phyloP scores from a whole-genome alignment of 2,888 invertebrate genomes.

The Neocrepidodera transversa region DNA sequence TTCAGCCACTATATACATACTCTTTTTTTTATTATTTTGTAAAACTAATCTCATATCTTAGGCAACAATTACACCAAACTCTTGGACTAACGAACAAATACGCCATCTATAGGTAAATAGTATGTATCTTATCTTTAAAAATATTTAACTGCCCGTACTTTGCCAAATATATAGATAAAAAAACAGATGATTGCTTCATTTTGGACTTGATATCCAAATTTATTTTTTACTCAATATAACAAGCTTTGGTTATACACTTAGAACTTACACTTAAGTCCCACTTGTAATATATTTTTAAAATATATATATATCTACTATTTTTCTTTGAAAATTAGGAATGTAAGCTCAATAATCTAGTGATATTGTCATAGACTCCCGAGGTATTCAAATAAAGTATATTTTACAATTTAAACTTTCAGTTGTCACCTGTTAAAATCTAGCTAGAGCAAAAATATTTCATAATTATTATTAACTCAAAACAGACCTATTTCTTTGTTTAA shows the following conservation, averaged over 20 bases:
- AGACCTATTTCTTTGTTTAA: neutral
- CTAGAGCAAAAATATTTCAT: neutral
- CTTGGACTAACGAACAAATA: constrained; percentile 48
- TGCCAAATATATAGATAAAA: constrained; percentile 33
- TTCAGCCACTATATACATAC: constrained; percentile 10
- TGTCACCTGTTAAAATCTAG: neutral
- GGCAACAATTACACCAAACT: constrained; percentile 46
- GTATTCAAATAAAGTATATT: neutral
- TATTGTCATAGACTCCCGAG: constrained; percentile 23
- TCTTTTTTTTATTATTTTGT: constrained; percentile 19
- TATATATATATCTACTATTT: constrained; percentile 8
- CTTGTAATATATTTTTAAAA: constrained; percentile 20
- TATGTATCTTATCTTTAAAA: constrained; percentile 31
- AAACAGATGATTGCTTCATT: constrained; percentile 38
- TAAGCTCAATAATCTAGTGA: constrained; percentile 28
- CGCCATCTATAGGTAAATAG: constrained; percentile 37
- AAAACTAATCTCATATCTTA: constrained; percentile 45
- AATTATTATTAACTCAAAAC: neutral
- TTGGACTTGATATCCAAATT: constrained; percentile 32
- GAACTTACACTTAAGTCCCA: constrained; percentile 19
- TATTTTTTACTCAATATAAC: constrained; percentile 35
- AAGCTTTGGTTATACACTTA: constrained; percentile 24
- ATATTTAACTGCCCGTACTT: constrained; percentile 33
- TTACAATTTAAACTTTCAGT: neutral
- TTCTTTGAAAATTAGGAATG: constrained; percentile 23